Percentiles rank a stretch among this genome's conserved stretches.
Evolutionary conservation across 2,888 invertebrate species (phyloP).

Genomic region (Ptilodon capucinus): DNA sequence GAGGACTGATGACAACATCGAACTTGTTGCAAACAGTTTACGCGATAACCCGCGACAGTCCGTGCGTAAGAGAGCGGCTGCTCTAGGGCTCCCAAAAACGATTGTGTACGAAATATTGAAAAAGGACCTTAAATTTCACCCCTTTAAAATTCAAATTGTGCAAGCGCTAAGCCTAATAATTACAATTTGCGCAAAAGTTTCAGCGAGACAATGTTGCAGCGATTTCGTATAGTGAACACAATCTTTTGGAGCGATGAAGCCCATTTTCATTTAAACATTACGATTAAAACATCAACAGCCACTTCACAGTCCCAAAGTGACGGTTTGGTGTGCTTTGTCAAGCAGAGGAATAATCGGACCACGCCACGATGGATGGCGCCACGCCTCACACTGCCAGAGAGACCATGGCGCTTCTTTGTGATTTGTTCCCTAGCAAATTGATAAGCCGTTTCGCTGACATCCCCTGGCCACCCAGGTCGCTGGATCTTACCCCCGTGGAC

Average conservation of each 20-base stretch:
- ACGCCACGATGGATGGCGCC: too few species aligned
- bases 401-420: too few species aligned
- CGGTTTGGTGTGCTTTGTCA: too few species aligned
- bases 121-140: slow-evolving; percentile 16
- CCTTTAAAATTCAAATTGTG: slow-evolving; percentile 22
- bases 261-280: slow-evolving; percentile 43
- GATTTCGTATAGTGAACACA: slow-evolving; percentile 17
- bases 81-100: slow-evolving; percentile 10
- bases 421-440: too few species aligned
- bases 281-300: too few species aligned
- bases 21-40: slow-evolving; percentile 14
- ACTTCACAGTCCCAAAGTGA: too few species aligned
- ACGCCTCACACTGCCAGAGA: too few species aligned
- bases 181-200: slow-evolving; percentile 16
- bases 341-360: too few species aligned
- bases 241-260: slow-evolving; percentile 27
- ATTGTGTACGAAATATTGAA: slow-evolving; percentile 18
- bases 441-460: too few species aligned
- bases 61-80: slow-evolving; percentile 16
- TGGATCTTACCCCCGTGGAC: too few species aligned
- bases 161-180: slow-evolving; percentile 22
- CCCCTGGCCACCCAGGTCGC: too few species aligned
- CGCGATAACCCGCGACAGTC: slow-evolving; percentile 13
- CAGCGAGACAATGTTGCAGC: slow-evolving; percentile 21
- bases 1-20: slow-evolving; percentile 12